Percentiles rank a stretch among this genome's conserved stretches.
Conservation (phyloP, 2,113 vertebrate genomes). For the Planiliza haematocheilus region DNA sequence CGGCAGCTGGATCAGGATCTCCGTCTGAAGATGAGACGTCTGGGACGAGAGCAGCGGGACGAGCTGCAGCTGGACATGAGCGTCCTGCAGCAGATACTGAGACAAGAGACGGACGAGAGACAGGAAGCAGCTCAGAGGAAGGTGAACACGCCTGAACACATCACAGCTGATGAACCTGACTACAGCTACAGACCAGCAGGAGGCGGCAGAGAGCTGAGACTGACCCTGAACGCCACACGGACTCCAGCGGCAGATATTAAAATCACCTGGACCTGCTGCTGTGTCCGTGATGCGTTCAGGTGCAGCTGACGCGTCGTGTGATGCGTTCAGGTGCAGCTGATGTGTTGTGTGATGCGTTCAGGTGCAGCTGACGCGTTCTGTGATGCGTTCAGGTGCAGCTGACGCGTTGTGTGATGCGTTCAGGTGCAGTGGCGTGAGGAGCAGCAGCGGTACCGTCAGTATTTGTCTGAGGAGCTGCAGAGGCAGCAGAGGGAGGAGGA, state of each 20-base stretch:
- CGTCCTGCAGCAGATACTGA: slow-evolving; percentile 79
- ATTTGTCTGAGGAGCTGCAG: slow-evolving; percentile 82
- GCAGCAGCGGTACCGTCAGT: slow-evolving; percentile 83
- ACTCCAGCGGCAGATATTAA: no score
- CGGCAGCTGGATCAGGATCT: slow-evolving; percentile 76
- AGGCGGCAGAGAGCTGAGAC: no score
- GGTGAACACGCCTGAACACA: slow-evolving; percentile 74
- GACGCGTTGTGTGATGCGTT: not conserved
- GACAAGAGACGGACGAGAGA: slow-evolving; percentile 72
- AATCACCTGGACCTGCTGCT: no score
- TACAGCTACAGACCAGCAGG: not conserved
- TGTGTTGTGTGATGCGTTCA: no score
- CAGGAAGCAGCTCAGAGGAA: slow-evolving; percentile 80
- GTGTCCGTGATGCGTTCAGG: no score
- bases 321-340: no score
- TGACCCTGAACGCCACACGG: no score
- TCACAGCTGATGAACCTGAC: not conserved
- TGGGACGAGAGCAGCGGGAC: slow-evolving; percentile 79
- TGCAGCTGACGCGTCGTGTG: no score
- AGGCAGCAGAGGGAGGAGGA: slow-evolving; percentile 81
- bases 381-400: no score
- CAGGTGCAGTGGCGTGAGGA: slow-evolving; percentile 85
- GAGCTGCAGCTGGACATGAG: slow-evolving; percentile 85
- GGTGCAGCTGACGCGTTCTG: no score
- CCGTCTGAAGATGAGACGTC: slow-evolving; percentile 80